Evolutionary conservation across 2,113 vertebrate species (phyloP).

Genomic region (Mesoclemmys tuberculata): DNA sequence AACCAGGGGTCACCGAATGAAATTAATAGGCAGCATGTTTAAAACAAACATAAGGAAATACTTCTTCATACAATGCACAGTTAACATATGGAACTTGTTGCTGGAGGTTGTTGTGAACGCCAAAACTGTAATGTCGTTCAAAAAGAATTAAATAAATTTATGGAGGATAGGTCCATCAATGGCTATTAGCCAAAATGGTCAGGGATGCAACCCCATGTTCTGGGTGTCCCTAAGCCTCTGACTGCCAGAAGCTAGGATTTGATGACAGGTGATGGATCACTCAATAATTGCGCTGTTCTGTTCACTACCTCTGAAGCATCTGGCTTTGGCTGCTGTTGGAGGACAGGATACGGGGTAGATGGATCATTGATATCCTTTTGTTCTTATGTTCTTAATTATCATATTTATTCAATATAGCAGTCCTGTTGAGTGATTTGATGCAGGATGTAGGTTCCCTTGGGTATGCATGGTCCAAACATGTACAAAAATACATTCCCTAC

Average conservation of each 20-base stretch:
- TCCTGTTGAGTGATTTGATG: background rate
- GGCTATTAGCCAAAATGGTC: background rate
- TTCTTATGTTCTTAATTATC: background rate
- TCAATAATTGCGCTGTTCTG: background rate
- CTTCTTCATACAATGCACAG: background rate
- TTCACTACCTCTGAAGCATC: background rate
- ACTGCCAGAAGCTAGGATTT: background rate
- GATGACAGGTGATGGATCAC: background rate
- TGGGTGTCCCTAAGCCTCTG: background rate
- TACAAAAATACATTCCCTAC: background rate
- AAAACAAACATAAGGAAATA: background rate
- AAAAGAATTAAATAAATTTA: background rate
- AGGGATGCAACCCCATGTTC: background rate
- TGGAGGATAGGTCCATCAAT: background rate
- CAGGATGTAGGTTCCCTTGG: background rate
- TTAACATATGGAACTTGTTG: background rate
- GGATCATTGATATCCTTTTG: background rate
- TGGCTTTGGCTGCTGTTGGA: background rate
- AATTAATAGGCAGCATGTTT: background rate
- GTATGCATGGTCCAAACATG: background rate
- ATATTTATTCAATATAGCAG: background rate
- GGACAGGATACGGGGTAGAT: background rate
- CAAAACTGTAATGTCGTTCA: background rate
- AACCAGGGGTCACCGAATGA: background rate
- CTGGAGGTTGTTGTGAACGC: background rate